These are phyloP conservation scores for Pelosia muscerda DNA, from an alignment of 2,888 invertebrate species.

Conservation along the genomic window DNA sequence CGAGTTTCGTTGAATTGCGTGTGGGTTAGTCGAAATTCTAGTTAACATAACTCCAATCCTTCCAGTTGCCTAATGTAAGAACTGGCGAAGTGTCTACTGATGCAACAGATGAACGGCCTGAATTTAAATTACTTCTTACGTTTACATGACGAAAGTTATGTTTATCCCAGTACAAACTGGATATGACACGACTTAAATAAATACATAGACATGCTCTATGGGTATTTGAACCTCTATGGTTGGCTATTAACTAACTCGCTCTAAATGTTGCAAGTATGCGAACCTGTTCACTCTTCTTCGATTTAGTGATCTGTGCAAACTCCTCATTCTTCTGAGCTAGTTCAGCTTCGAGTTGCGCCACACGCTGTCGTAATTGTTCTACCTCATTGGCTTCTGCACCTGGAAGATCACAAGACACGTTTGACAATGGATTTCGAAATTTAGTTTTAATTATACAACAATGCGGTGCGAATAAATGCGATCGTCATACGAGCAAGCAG, in stretches of 20 bases:
- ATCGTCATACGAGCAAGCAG: neutral
- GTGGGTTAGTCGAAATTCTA: no score
- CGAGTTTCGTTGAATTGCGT: no score
- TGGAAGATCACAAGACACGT: slow-evolving; percentile 58
- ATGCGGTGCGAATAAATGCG: neutral
- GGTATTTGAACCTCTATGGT: no score
- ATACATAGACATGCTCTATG: no score
- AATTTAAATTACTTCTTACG: no score
- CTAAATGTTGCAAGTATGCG: neutral
- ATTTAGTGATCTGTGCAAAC: slow-evolving; percentile 86
- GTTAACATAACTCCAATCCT: no score
- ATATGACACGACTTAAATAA: no score
- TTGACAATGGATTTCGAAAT: neutral
- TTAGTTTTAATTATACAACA: no score
- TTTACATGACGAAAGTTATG: no score
- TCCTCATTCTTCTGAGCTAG: slow-evolving; percentile 94
- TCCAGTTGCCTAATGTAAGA: no score
- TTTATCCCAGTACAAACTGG: no score
- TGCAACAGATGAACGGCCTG: neutral
- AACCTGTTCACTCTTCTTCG: slow-evolving; percentile 82
- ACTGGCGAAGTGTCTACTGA: neutral
- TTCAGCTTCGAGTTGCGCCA: slow-evolving; percentile 94
- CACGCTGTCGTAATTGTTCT: slow-evolving; percentile 92
- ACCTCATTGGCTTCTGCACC: slow-evolving; percentile 92
- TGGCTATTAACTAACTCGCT: no score